Percentiles rank a stretch among this genome's conserved stretches.
These are phyloP conservation scores for Napeogenes inachia DNA, from an alignment of 2,888 invertebrate genomes.

Conservation along the genomic window DNA sequence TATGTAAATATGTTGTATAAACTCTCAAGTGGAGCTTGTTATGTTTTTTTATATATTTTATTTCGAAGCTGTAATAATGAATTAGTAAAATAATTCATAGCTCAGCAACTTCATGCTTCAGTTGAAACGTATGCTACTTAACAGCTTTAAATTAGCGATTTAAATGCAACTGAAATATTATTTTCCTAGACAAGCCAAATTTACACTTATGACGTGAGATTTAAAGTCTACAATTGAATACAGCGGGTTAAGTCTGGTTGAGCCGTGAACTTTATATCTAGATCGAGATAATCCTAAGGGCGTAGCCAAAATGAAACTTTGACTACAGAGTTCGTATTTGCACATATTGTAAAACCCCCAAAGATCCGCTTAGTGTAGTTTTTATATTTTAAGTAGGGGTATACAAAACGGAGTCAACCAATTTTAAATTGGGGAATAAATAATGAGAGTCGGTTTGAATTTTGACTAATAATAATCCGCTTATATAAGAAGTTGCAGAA, in stretches of 20 bases:
- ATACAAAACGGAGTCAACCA: no score
- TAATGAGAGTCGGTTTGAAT: no score
- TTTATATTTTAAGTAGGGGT: no score
- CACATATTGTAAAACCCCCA: no score
- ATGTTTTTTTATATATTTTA: not conserved
- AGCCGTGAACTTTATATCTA: not conserved
- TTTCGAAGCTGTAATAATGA: not conserved
- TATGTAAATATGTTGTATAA: not conserved
- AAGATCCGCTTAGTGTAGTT: no score
- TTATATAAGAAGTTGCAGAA: no score
- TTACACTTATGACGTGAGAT: not conserved
- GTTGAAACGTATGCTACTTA: conserved; percentile 1
- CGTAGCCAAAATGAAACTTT: not conserved
- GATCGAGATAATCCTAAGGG: conserved; percentile 3
- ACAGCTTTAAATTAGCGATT: conserved; percentile 1
- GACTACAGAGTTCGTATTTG: no score
- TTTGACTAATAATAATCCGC: no score
- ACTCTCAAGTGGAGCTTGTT: not conserved
- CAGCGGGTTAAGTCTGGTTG: not conserved
- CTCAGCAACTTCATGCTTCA: not conserved
- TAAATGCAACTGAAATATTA: conserved; percentile 5
- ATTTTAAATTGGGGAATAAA: no score
- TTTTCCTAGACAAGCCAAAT: not conserved
- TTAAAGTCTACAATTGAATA: not conserved
- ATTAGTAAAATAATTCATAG: conserved; percentile 2